Evolutionary conservation across 2,888 invertebrate species (phyloP), one percentile per base, ranked within the genome.

Genomic region (Drosophila algonquin): DNA sequence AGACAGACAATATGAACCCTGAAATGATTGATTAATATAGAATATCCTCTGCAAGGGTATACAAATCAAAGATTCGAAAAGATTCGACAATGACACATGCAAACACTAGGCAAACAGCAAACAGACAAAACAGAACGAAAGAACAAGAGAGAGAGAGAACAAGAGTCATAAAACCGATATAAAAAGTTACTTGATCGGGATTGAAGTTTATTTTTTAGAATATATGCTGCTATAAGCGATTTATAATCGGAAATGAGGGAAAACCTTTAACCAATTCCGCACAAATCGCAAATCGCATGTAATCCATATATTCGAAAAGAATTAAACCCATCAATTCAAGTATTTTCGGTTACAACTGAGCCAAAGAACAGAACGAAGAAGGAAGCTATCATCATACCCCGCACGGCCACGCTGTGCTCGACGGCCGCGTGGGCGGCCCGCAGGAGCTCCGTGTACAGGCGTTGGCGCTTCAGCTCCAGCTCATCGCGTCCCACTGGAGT

Each of bases 401-500:
- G 83, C 75, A 86, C 83, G 61, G 81, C 84, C 80, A 96, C 96
- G 83, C 95, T 94, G 92, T 96, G 96, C 90, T 95, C 95, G 59
- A 94, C 94, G 58, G 95, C 95, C 79, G 95, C 95, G 88, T 95
- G 94, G 51, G 96, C 95, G 80, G 95, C 95, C 81, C 94, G 94
- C 76, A 96, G 94, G 69, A 96, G 93, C 90, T 96, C 96, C 60
- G 96, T 95, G 92, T 96, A 96, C 92, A 96, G 95, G 83, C 96
- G 93, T 91, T 96, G 96, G 64, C 96, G 93, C 74, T 95, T 94
- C 81, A 96, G 92, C 75, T 96, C 96, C 80, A 96, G 92, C 90
- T 96, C 96, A 91, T 96, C 96, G 67, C 95, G 94, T 61, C 96
- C 96, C 52, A 96, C 95, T 16, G 96, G 96, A 65, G 96, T 96